Evolutionary conservation across 1,140 invertebrate genomes (phyloP).

Genomic region (Aradophagus sp.): DNA sequence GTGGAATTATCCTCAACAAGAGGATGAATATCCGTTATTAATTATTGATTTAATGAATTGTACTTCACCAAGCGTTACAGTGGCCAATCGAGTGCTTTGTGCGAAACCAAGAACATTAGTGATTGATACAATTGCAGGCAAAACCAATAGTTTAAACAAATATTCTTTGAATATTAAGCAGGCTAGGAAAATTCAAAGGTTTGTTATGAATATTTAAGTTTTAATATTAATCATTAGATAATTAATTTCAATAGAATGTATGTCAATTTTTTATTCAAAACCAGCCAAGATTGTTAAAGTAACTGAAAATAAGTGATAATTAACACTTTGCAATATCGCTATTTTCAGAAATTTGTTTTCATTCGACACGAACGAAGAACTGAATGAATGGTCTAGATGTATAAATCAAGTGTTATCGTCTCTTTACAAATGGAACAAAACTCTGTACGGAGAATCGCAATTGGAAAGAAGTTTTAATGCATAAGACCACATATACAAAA

Average conservation of each 20-base stretch:
- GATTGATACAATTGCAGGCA: constrained; percentile 58
- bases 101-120: constrained; percentile 67
- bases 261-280: no score
- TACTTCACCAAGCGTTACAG: constrained; percentile 45
- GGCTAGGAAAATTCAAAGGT: constrained; percentile 29
- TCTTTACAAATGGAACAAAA: constrained; percentile 64
- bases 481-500: constrained; percentile 5
- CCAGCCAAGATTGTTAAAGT: no score
- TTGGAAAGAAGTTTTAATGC: constrained; percentile 4
- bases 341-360: constrained; percentile 18
- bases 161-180: constrained; percentile 47
- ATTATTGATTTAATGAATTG: constrained; percentile 67
- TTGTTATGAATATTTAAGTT: no score
- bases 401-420: constrained; percentile 67
- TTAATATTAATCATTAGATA: no score
- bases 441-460: constrained; percentile 19
- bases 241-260: no score
- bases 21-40: constrained; percentile 56
- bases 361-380: constrained; percentile 63
- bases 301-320: neutral
- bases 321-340: constrained; percentile 1
- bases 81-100: constrained; percentile 63
- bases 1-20: constrained; percentile 73
- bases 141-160: constrained; percentile 34
- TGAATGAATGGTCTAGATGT: constrained; percentile 66